A percentile compares a stretch with the other conserved stretches of the same genome.
Evolutionary conservation across 1,140 invertebrate genomes (phyloP).

Genomic region (Vanessa atalanta): DNA sequence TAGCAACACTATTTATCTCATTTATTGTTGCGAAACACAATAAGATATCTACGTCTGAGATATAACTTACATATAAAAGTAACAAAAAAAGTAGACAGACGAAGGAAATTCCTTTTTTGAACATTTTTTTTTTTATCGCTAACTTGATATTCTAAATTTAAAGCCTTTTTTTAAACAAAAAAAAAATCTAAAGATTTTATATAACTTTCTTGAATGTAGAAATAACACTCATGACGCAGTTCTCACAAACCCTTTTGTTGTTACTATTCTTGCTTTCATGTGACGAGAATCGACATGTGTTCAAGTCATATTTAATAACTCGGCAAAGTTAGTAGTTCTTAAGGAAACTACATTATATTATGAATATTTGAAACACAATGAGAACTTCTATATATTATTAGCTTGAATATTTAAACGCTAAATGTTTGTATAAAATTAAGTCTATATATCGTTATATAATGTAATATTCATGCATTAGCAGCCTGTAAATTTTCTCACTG

Average conservation of each 20-base stretch:
- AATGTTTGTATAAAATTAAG: no score
- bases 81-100: not conserved
- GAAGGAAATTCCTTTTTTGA: not conserved
- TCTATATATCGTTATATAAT: no score
- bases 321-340: not conserved
- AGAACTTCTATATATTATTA: no score
- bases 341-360: not conserved
- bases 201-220: not conserved
- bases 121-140: no score
- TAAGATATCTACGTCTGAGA: constrained; percentile 4
- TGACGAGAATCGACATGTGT: constrained; percentile 30
- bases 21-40: constrained; percentile 20
- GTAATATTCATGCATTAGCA: no score
- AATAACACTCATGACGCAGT: not conserved
- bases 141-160: no score
- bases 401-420: no score
- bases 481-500: no score
- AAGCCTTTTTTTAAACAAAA: no score
- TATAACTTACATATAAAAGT: constrained; percentile 12
- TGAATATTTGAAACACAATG: not conserved
- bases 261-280: not conserved
- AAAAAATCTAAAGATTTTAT: not conserved
- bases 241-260: constrained; percentile 17
- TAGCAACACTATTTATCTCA: constrained; percentile 26
- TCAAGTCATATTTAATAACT: constrained; percentile 8